Base-by-base conservation (phyloP, 2,888 invertebrate genomes). In the Eustalomyia histrio region DNA sequence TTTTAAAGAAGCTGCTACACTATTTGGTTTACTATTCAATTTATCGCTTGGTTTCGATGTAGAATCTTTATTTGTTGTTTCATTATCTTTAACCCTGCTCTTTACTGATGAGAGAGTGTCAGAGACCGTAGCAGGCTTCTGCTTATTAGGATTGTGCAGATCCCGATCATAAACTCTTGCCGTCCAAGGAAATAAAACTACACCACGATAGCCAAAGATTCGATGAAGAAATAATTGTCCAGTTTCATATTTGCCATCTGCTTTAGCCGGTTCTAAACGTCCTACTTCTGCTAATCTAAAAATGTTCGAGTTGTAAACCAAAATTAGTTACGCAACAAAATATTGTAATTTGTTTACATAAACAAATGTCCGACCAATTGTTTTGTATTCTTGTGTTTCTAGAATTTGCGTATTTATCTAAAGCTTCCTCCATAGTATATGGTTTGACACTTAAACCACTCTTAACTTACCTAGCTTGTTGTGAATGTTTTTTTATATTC, bases 151-250 rank as follows among this genome's bases (percentile, higher is more conserved):
- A 68, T 95, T 88, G 74, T 90, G 89, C 33, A 89, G 92, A 92
- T 98, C 98, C 87, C 98, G 93, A 88, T 99, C 99, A 88, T 97
- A 99, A 0, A 99, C 97, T 88, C 97, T 93, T 9, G 99, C 99
- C 80, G 97, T 92, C 98, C 99, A 99, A 1, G 99, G 98, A 90
- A 99, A 99, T 65, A 99, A 92, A 76, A 99, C 95, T 14, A 99
- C 97, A 5, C 99, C 99, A 85, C 99, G 93, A 90, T 99, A 99
- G 16, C 99, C 99, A 91, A 99, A 99, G 17, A 99, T 96, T 87
- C 97, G 94, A 89, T 99, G 99, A 68, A 99, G 92, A 90, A 99
- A 98, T 80, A 99, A 92, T 91, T 98, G 98, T 10, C 99, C 99
- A 4, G 98, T 97, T 87, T 97, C 97, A 92, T 99, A 99, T 92